Base-by-base conservation (phyloP, 2,888 invertebrate species). In the Morpho achilles region DNA sequence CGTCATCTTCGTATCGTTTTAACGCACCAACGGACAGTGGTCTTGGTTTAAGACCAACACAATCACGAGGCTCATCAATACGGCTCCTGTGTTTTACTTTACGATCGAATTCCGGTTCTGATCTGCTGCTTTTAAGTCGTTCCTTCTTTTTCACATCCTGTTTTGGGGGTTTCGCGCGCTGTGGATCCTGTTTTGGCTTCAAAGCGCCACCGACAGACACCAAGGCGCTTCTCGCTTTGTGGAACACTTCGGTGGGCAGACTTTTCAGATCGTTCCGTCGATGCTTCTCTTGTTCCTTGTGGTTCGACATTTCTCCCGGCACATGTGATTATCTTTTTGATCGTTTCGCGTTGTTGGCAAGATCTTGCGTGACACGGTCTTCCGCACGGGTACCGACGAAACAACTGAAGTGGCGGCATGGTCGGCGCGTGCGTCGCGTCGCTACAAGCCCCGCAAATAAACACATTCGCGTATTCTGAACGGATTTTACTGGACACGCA, bases 81-180 rank as follows among this genome's bases (percentile, higher is more conserved):
- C 87, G 79, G 70, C 88, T 87, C 61, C 80, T 78, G 59, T 82
- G 87, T 64, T 80, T 84, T 7, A 67, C 68, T 64, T 81, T 80
- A 6, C 82, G 76, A 50, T 77, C 74, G 55, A 90, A 88, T 60
- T 87, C 89, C 3, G 87, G 87, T 61, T 89, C 89, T 0, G 87
- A 90, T 43, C 80, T 75, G 56, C 82, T 81, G 53, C 62, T 80
- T 65, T 87, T 87, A 7, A 88, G 66, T 58, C 76, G 87, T 1
- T 89, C 87, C 8, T 79, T 83, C 66, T 91, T 91, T 72, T 91
- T 92, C 39, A 80, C 64, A 45, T 91, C 91, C 53, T 91, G 79
- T 58, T 92, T 92, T 1, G 76, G 67, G 41, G 68, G 56, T 62
- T 82, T 85, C 1, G 68, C 54, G 47, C 76, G 73, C 53, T 73